Conservation (phyloP, 2,888 invertebrate species). For the Julus scandinavius region DNA sequence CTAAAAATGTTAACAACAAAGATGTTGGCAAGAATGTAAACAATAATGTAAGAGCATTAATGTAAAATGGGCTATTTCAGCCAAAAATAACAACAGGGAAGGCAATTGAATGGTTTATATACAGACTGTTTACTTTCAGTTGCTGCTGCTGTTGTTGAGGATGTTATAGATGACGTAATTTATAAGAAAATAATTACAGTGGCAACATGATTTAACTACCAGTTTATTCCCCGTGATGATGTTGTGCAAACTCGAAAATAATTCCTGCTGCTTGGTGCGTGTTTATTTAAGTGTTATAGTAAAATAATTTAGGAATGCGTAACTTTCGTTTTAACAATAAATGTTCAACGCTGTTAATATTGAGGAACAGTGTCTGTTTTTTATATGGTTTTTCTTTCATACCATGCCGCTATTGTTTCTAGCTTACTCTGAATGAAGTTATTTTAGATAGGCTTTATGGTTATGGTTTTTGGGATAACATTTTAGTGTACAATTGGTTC, state of each 20-base stretch:
- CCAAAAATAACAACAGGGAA: neutral
- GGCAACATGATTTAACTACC: neutral
- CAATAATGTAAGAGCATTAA: neutral
- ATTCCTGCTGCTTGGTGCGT: neutral
- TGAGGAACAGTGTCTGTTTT: neutral
- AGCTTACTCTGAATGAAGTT: too few species aligned
- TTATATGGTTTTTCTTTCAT: neutral
- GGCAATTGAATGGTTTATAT: neutral
- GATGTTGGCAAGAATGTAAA: neutral
- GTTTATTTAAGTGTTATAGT: slow-evolving; percentile 20
- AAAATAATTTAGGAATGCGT: neutral
- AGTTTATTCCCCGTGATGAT: neutral
- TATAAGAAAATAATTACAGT: slow-evolving; percentile 3
- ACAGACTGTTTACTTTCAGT: neutral
- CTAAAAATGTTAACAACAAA: neutral
- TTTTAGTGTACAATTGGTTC: too few species aligned
- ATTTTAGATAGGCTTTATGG: too few species aligned
- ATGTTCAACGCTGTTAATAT: neutral
- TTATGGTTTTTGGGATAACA: too few species aligned
- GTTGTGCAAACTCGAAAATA: neutral
- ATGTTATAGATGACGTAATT: neutral
- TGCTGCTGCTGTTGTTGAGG: neutral
- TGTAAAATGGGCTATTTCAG: neutral
- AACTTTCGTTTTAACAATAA: neutral
- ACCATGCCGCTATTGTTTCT: neutral